Evolutionary conservation across 1,140 invertebrate genomes (phyloP), one percentile per base, ranked within the genome.

Genomic region (Anthonomus grandis): DNA sequence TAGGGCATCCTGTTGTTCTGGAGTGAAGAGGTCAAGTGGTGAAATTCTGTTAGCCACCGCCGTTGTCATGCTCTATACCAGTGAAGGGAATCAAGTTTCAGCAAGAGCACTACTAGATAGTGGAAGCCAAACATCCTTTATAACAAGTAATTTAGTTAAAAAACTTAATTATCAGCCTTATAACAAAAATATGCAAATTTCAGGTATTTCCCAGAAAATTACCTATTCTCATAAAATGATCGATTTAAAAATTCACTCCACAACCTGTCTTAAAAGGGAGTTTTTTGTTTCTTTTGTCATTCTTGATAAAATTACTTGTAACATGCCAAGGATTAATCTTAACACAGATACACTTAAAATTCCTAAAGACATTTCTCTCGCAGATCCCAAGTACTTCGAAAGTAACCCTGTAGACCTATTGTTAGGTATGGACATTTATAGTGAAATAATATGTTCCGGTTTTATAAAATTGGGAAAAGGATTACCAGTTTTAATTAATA

Each of bases 161-260:
- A n/a, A n/a, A n/a, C n/a, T n/a, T n/a, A n/a, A n/a, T n/a, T n/a
- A n/a, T n/a, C n/a, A n/a, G n/a, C n/a, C n/a, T n/a, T n/a, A n/a
- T n/a, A n/a, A n/a, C n/a, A n/a, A n/a, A n/a, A n/a, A n/a, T n/a
- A n/a, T n/a, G n/a, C n/a, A n/a, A n/a, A n/a, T n/a, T n/a, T n/a
- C n/a, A n/a, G n/a, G n/a, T n/a, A n/a, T n/a, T n/a, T n/a, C n/a
- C n/a, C n/a, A n/a, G n/a, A n/a, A n/a, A n/a, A n/a, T n/a, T n/a
- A n/a, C n/a, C n/a, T n/a, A n/a, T 31, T 31, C 27, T n/a, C n/a
- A 39, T 39, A 15, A 39, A 15, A 39, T 39, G 37, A 15, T 39
- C 17, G 37, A 39, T 15, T 6, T 39, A 12, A 39, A 8, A 39
- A 39, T 39, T 39, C 8, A 39, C 15, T 39, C 37, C 12, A 39